Percentiles rank a stretch among this genome's conserved stretches.
Evolutionary conservation across 2,888 invertebrate species (phyloP).

Genomic region (Rhaphigaster nebulosa): DNA sequence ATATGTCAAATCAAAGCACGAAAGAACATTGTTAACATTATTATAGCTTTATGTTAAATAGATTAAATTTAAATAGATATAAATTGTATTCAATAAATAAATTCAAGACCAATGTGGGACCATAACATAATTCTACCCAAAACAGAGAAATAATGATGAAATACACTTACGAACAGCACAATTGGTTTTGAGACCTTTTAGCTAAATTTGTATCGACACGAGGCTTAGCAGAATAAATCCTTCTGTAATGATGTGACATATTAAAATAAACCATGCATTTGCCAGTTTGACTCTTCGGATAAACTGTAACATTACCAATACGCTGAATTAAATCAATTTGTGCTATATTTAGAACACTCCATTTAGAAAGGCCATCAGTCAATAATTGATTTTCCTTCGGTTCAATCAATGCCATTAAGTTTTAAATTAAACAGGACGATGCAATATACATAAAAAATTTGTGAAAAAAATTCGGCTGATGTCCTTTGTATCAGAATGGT

Average conservation of each 20-base stretch:
- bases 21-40: neutral
- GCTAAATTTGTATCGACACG: constrained; percentile 69
- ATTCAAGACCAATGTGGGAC: neutral
- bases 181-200: constrained; percentile 60
- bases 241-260: constrained; percentile 70
- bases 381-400: neutral
- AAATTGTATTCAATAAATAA: neutral
- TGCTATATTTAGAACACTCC: neutral
- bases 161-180: constrained; percentile 52
- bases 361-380: neutral
- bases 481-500: neutral
- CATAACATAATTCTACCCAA: neutral
- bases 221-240: constrained; percentile 68
- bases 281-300: constrained; percentile 63
- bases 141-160: neutral
- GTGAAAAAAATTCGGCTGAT: neutral
- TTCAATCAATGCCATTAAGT: neutral
- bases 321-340: neutral
- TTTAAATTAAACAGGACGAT: neutral
- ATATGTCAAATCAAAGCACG: neutral
- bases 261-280: constrained; percentile 67
- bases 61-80: neutral
- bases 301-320: constrained; percentile 62
- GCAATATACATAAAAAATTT: neutral
- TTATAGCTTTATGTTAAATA: neutral